phyloP scores from a whole-genome alignment of 2,797 vertebrate genomes.

The Setipinna tenuifilis region DNA sequence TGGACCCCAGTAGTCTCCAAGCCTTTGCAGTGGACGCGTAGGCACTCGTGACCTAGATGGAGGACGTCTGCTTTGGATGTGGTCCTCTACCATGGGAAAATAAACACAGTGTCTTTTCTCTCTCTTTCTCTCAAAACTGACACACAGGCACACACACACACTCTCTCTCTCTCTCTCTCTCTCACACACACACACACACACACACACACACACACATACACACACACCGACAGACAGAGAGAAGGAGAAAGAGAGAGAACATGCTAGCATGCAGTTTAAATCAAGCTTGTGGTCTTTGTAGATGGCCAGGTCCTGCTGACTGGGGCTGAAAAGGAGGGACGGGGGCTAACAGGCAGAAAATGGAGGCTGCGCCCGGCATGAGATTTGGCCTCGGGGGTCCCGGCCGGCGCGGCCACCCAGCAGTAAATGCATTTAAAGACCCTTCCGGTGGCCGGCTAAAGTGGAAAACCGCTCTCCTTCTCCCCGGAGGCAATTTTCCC shows the following conservation, averaged over 20 bases:
- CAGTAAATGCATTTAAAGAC: slow-evolving; percentile 52
- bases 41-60: background rate
- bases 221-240: slow-evolving; percentile 46
- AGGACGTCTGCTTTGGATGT: background rate
- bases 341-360: slow-evolving; percentile 77
- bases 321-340: slow-evolving; percentile 47
- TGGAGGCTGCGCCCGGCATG: slow-evolving; percentile 66
- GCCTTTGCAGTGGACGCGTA: background rate
- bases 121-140: background rate
- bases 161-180: background rate
- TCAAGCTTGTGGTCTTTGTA: slow-evolving; percentile 49
- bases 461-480: slow-evolving; percentile 39
- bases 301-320: slow-evolving; percentile 54
- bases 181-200: background rate
- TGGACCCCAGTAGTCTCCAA: background rate
- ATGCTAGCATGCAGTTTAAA: slow-evolving; percentile 39
- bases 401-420: slow-evolving; percentile 42
- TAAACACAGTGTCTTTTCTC: background rate
- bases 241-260: background rate
- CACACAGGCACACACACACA: slow-evolving; percentile 23
- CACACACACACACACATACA: slow-evolving; percentile 19
- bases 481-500: slow-evolving; percentile 52
- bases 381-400: slow-evolving; percentile 41
- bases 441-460: slow-evolving; percentile 49
- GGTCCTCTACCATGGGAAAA: background rate